Evolutionary conservation across 2,888 invertebrate species (phyloP).

Genomic region (Dorcus parallelipipedus): DNA sequence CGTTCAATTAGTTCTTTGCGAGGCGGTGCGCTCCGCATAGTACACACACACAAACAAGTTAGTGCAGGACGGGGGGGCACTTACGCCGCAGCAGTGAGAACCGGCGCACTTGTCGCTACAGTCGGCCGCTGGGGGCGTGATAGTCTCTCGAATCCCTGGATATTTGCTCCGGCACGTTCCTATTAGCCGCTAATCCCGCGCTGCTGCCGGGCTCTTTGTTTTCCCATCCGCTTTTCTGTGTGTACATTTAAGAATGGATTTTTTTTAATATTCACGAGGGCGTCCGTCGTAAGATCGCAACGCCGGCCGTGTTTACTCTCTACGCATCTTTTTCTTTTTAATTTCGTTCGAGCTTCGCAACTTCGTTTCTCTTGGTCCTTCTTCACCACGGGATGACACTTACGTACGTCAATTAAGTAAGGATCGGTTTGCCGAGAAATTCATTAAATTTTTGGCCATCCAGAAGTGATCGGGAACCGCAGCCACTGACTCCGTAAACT

Average conservation of each 20-base stretch:
- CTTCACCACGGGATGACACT: too few relatives aligned
- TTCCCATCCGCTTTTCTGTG: constrained; percentile 25
- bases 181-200: constrained; percentile 43
- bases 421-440: too few relatives aligned
- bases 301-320: too few relatives aligned
- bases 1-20: constrained; percentile 24
- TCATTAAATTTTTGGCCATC: too few relatives aligned
- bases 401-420: too few relatives aligned
- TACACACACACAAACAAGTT: constrained; percentile 21
- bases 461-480: too few relatives aligned
- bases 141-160: constrained; percentile 41
- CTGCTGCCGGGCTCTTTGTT: constrained; percentile 29
- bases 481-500: too few relatives aligned
- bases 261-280: constrained; percentile 4
- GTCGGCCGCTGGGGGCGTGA: constrained; percentile 39
- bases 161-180: constrained; percentile 45
- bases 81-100: constrained; percentile 27
- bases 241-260: constrained; percentile 9
- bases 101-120: constrained; percentile 39
- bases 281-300: too few relatives aligned
- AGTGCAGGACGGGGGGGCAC: constrained; percentile 23
- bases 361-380: too few relatives aligned
- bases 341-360: too few relatives aligned
- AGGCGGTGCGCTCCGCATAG: constrained; percentile 11
- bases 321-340: too few relatives aligned